A percentile compares a stretch with the other conserved stretches of the same genome.
phyloP scores from a whole-genome alignment of 2,797 vertebrate species.

The Tolypeutes matacus region DNA sequence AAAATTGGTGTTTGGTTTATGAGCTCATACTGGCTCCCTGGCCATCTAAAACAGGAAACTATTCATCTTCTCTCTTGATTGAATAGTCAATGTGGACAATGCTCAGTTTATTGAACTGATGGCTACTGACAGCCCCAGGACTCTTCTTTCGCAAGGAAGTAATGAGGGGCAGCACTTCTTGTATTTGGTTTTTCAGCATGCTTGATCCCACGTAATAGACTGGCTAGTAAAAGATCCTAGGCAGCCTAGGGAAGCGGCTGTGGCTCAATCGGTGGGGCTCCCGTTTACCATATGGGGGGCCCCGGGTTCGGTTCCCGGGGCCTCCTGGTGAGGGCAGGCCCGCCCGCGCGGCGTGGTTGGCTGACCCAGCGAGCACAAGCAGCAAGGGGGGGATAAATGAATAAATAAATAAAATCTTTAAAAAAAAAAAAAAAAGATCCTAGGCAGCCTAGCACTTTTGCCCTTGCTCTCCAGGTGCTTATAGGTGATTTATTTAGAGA shows the following conservation, averaged over 20 bases:
- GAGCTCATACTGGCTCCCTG: slow-evolving; percentile 77
- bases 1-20: slow-evolving; percentile 83
- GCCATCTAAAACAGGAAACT: slow-evolving; percentile 85
- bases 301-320: too few species aligned
- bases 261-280: too few species aligned
- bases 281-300: too few species aligned
- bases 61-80: slow-evolving; percentile 76
- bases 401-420: too few species aligned
- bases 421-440: too few species aligned
- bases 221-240: background rate
- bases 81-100: slow-evolving; percentile 69
- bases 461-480: background rate
- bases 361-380: too few species aligned
- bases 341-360: too few species aligned
- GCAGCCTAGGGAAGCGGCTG: too few species aligned
- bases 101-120: slow-evolving; percentile 50
- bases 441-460: background rate
- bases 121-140: background rate
- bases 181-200: background rate
- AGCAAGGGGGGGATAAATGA: too few species aligned
- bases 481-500: background rate
- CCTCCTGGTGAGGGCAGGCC: too few species aligned
- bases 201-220: background rate
- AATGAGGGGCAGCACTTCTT: background rate
- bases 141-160: background rate